Conservation (phyloP, 1,140 invertebrate genomes). For the Notospermus geniculatus region DNA sequence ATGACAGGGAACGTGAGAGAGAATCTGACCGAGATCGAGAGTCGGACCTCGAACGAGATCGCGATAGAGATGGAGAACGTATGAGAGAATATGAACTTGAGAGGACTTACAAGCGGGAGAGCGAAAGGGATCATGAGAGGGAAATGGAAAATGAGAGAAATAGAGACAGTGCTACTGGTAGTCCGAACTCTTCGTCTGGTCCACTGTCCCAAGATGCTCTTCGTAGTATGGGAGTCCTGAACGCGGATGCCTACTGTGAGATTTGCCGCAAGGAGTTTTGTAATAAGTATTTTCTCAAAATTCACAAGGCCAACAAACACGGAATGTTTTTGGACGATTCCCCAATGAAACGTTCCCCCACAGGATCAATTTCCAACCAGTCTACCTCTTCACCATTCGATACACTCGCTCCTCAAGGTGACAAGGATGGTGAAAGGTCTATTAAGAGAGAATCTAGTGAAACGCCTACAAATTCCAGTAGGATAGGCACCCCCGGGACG, state of each 20-base stretch:
- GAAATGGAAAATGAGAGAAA: no score
- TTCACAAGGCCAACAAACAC: slow-evolving; percentile 65
- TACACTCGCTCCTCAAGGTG: background rate
- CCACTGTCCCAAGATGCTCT: slow-evolving; percentile 26
- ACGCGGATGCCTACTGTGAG: slow-evolving; percentile 73
- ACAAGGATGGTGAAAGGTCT: slow-evolving; percentile 1
- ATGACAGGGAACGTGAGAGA: no score
- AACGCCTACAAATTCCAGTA: no score
- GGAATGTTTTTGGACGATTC: slow-evolving; percentile 42
- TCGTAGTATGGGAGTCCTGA: slow-evolving; percentile 34
- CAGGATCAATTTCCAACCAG: slow-evolving; percentile 1
- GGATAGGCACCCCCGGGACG: no score
- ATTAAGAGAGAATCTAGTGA: no score
- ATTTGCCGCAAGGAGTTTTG: slow-evolving; percentile 94
- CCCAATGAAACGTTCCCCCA: slow-evolving; percentile 3
- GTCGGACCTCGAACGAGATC: no score
- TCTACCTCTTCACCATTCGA: slow-evolving; percentile 5
- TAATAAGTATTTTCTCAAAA: slow-evolving; percentile 66
- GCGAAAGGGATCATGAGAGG: no score
- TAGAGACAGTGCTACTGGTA: no score
- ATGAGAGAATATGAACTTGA: no score
- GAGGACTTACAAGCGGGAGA: no score
- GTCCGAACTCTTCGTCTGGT: background rate
- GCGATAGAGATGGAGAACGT: no score
- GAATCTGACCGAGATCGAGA: no score